Conservation (phyloP, 2,113 vertebrate genomes). For the Bucco capensis region DNA sequence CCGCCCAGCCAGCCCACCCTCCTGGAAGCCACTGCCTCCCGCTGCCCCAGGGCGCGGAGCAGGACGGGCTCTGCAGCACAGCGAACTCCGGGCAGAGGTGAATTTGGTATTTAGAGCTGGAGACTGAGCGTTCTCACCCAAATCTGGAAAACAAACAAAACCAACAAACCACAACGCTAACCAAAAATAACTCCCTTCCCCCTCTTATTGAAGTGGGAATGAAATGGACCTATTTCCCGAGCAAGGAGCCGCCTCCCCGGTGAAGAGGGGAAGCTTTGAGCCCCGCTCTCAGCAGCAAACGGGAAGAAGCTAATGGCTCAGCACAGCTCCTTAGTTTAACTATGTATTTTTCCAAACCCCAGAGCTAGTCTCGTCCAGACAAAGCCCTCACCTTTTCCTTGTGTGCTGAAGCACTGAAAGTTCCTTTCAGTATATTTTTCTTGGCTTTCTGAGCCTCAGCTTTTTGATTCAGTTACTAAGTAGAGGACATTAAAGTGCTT, state of each 20-base stretch:
- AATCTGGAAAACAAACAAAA: no score
- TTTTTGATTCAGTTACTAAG: slow-evolving; percentile 51
- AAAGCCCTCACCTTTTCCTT: slow-evolving; percentile 46
- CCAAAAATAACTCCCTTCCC: accelerated
- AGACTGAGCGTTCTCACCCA: background rate
- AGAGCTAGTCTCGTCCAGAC: slow-evolving; percentile 7
- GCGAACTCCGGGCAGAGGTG: accelerated
- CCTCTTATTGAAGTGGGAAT: background rate
- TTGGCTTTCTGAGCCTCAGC: background rate
- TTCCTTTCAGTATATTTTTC: slow-evolving; percentile 51
- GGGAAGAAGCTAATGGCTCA: background rate
- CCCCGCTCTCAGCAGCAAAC: background rate
- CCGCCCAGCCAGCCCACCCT: no score
- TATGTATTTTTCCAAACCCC: slow-evolving; percentile 7
- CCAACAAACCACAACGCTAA: no score
- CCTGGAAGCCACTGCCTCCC: background rate
- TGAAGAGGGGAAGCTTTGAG: background rate
- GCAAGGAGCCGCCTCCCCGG: background rate
- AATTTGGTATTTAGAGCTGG: no score
- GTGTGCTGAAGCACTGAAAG: slow-evolving; percentile 35
- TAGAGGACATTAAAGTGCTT: slow-evolving; percentile 4
- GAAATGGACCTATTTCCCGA: background rate
- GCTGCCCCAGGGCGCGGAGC: background rate
- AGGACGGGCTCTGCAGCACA: background rate
- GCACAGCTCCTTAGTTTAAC: background rate